These are phyloP conservation scores for Diplosoma virens DNA, from an alignment of 23 tunicate species.

Conservation along the genomic window DNA sequence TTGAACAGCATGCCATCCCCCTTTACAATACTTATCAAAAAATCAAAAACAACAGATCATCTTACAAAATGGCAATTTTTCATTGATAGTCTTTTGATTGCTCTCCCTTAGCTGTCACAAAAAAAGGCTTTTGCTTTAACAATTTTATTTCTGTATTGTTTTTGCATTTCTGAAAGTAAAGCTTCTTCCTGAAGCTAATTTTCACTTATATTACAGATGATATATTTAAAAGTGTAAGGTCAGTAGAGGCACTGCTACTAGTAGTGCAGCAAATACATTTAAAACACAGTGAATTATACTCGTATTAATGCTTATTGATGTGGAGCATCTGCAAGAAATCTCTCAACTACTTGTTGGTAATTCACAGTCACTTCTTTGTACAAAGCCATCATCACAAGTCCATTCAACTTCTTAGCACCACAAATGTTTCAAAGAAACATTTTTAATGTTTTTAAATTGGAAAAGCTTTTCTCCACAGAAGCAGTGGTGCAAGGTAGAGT, in stretches of 20 bases:
- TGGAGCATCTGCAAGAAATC: constrained; percentile 27
- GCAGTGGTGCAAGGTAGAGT: constrained; percentile 10
- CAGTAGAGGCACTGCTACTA: neutral
- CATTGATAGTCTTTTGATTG: too few species aligned
- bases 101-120: too few species aligned
- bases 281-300: constrained; percentile 5
- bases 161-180: too few species aligned
- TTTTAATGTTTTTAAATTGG: constrained; percentile 7
- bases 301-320: constrained; percentile 10
- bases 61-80: too few species aligned
- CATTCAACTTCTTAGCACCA: constrained; percentile 14
- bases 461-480: constrained; percentile 29
- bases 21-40: too few species aligned
- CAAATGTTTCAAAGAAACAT: constrained; percentile 32
- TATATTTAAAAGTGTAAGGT: too few species aligned
- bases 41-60: too few species aligned
- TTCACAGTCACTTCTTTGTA: constrained; percentile 14
- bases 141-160: too few species aligned
- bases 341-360: constrained; percentile 20
- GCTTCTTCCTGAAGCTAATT: too few species aligned
- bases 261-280: neutral
- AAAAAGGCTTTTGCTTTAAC: too few species aligned
- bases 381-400: constrained; percentile 22
- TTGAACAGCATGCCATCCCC: too few species aligned
- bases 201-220: too few species aligned